Conservation (phyloP, 1,140 invertebrate species). For the Papilio glaucus region DNA sequence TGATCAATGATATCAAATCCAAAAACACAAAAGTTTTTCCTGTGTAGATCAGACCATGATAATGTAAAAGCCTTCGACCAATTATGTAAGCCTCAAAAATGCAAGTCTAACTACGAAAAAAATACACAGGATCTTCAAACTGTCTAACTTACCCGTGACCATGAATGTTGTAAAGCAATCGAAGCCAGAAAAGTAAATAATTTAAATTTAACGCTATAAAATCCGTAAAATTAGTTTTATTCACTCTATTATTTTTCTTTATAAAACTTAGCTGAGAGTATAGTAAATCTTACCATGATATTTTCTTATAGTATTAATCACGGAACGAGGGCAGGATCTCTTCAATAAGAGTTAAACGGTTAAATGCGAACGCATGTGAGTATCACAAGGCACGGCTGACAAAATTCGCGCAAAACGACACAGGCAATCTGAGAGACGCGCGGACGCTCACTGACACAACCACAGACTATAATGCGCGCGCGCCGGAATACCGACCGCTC, state of each 20-base stretch:
- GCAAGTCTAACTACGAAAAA: neutral
- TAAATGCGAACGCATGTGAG: conserved; percentile 68
- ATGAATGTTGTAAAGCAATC: neutral
- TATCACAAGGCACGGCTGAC: conserved; percentile 44
- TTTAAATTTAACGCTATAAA: conserved; percentile 21
- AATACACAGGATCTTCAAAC: neutral
- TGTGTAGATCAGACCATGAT: neutral
- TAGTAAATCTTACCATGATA: conserved; percentile 54
- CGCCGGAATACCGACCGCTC: neutral
- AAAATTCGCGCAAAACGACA: conserved; percentile 42
- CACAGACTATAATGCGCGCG: conserved; percentile 23
- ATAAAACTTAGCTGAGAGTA: neutral
- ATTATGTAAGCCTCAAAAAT: neutral
- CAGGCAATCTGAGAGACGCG: conserved; percentile 43
- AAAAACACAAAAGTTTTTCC: neutral
- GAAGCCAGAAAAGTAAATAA: neutral
- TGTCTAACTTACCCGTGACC: neutral
- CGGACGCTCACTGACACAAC: conserved; percentile 46
- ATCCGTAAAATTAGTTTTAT: conserved; percentile 5
- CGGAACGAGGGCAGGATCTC: conserved; percentile 53
- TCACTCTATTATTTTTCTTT: neutral
- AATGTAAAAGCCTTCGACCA: no score
- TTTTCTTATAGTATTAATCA: conserved; percentile 43
- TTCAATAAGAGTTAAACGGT: conserved; percentile 71
- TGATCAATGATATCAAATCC: no score